These are phyloP conservation scores for Opisthocomus hoazin DNA, from an alignment of 2,113 vertebrate species.

Conservation along the genomic window DNA sequence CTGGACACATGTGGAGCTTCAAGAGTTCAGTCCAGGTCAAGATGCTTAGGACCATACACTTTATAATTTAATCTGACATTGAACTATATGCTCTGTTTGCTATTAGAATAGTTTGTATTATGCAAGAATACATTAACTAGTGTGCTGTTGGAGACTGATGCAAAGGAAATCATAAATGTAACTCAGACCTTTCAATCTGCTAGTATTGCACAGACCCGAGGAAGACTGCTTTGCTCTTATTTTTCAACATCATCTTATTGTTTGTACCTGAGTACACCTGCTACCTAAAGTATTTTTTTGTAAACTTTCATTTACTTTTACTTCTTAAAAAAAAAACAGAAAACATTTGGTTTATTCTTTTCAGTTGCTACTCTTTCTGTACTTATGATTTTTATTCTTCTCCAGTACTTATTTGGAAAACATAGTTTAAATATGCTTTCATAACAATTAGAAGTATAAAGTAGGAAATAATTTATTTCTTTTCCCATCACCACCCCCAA, in stretches of 20 bases:
- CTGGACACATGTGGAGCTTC: background rate
- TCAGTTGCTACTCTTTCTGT: background rate
- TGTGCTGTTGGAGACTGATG: background rate
- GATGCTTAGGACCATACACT: background rate
- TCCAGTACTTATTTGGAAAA: background rate
- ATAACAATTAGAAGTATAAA: background rate
- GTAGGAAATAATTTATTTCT: background rate
- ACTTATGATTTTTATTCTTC: background rate
- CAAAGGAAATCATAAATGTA: background rate
- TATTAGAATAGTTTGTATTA: background rate
- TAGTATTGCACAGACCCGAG: background rate
- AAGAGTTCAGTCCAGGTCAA: background rate
- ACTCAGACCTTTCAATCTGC: background rate
- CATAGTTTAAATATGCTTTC: background rate
- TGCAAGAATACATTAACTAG: background rate
- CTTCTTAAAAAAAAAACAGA: background rate
- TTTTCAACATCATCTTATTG: background rate
- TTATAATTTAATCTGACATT: background rate
- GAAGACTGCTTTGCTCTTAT: background rate
- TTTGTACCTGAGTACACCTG: background rate
- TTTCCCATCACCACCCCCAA: background rate
- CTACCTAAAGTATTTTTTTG: background rate
- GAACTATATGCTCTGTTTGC: background rate
- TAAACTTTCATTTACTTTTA: background rate
- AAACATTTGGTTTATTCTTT: background rate